phyloP scores from a whole-genome alignment of 2,888 invertebrate species.

The Caradrina kadenii region DNA sequence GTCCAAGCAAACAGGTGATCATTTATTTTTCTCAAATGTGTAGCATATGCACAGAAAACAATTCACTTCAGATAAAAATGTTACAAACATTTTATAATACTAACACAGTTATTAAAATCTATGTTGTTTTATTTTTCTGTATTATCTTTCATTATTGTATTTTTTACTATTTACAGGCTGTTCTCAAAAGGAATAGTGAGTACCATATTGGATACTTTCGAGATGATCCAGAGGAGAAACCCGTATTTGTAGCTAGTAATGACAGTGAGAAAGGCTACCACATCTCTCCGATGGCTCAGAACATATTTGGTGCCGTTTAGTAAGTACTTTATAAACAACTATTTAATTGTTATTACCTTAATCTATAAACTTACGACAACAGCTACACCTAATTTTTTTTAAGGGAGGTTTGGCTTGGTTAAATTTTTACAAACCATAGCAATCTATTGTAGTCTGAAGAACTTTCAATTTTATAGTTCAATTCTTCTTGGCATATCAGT shows the following conservation, averaged over 20 bases:
- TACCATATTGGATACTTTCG: slow-evolving; percentile 97
- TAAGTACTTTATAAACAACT: slow-evolving; percentile 80
- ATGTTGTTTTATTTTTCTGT: neutral
- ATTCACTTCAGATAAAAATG: too few relatives aligned
- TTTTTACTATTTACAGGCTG: slow-evolving; percentile 87
- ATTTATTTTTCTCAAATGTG: too few relatives aligned
- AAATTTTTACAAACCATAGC: too few relatives aligned
- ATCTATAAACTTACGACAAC: too few relatives aligned
- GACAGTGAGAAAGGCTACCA: slow-evolving; percentile 92
- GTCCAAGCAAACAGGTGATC: too few relatives aligned
- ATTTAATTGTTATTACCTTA: neutral
- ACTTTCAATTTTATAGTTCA: too few relatives aligned
- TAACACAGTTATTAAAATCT: too few relatives aligned
- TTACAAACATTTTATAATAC: neutral
- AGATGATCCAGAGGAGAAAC: slow-evolving; percentile 94
- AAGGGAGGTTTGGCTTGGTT: too few relatives aligned
- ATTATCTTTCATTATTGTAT: neutral
- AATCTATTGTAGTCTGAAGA: too few relatives aligned
- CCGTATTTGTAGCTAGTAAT: slow-evolving; percentile 95
- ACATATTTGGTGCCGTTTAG: slow-evolving; percentile 95
- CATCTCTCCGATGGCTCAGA: slow-evolving; percentile 93
- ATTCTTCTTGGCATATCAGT: too few relatives aligned
- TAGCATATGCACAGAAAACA: too few relatives aligned
- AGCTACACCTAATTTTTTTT: neutral
- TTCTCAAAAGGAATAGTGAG: slow-evolving; percentile 92